phyloP scores from a whole-genome alignment of 2,888 invertebrate species.

The Clistopyga incitator region DNA sequence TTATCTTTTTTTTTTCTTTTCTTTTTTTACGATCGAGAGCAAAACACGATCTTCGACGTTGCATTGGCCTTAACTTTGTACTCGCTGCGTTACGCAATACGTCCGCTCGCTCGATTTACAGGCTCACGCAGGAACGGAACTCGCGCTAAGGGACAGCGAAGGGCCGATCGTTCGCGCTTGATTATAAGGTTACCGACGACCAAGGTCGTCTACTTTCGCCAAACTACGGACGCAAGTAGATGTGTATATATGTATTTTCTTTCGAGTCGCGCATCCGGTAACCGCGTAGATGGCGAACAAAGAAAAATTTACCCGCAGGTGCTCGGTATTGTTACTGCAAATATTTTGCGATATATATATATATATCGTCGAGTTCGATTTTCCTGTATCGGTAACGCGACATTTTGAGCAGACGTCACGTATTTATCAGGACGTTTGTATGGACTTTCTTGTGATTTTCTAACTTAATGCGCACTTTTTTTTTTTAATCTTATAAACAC shows the following conservation, averaged over 20 bases:
- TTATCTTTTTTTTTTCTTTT: neutral
- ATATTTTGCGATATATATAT: neutral
- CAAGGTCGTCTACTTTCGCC: neutral
- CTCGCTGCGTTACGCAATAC: constrained; percentile 19
- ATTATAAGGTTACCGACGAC: neutral
- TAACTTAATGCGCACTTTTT: too few species aligned
- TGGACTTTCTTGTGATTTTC: too few species aligned
- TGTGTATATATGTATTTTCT: too few species aligned
- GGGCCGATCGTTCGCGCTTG: constrained; percentile 7
- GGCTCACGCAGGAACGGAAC: neutral
- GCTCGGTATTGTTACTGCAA: neutral
- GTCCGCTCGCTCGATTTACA: constrained; percentile 16
- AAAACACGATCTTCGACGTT: constrained; percentile 62
- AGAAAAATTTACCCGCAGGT: neutral
- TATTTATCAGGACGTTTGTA: too few species aligned
- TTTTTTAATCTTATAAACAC: too few species aligned
- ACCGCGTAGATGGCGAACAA: neutral
- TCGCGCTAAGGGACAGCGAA: neutral
- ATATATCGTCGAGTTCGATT: too few species aligned
- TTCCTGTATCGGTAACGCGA: too few species aligned
- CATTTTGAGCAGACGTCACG: too few species aligned
- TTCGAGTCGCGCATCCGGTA: neutral
- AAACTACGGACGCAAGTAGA: neutral
- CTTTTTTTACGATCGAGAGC: constrained; percentile 16
- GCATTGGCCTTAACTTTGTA: constrained; percentile 54